These are phyloP conservation scores for Stegastes partitus DNA, from an alignment of 2,113 vertebrate species.

Conservation along the genomic window DNA sequence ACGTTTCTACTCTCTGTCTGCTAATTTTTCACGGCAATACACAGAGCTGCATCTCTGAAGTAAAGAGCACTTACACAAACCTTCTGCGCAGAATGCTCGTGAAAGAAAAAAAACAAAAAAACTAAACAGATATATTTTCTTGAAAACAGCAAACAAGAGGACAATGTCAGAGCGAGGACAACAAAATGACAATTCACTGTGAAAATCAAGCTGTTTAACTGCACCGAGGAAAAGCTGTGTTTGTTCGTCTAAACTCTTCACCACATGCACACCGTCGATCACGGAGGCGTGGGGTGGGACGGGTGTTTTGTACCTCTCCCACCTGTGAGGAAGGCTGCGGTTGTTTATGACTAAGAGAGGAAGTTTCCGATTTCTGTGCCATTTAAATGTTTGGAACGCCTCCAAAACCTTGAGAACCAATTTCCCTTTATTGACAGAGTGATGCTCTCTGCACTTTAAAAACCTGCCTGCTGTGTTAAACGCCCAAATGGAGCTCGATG, in stretches of 20 bases:
- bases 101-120: too few species aligned
- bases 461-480: too few species aligned
- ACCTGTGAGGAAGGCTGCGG: not conserved
- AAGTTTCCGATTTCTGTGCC: not conserved
- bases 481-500: too few species aligned
- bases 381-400: not conserved
- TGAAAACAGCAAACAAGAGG: not conserved
- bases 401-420: not conserved
- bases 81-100: too few species aligned
- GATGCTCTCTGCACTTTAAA: not conserved
- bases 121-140: too few species aligned
- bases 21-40: too few species aligned
- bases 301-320: not conserved
- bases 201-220: not conserved
- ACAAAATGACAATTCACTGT: not conserved
- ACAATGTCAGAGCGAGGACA: not conserved
- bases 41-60: too few species aligned
- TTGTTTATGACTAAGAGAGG: slow-evolving; percentile 1
- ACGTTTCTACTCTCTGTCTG: too few species aligned
- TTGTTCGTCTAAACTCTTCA: slow-evolving; percentile 7
- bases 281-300: not conserved
- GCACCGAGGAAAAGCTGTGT: not conserved
- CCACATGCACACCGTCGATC: not conserved
- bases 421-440: slow-evolving; percentile 1
- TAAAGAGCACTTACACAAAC: too few species aligned